Evolutionary conservation across 2,888 invertebrate species (phyloP).

Genomic region (Branchipolynoe longqiensis): DNA sequence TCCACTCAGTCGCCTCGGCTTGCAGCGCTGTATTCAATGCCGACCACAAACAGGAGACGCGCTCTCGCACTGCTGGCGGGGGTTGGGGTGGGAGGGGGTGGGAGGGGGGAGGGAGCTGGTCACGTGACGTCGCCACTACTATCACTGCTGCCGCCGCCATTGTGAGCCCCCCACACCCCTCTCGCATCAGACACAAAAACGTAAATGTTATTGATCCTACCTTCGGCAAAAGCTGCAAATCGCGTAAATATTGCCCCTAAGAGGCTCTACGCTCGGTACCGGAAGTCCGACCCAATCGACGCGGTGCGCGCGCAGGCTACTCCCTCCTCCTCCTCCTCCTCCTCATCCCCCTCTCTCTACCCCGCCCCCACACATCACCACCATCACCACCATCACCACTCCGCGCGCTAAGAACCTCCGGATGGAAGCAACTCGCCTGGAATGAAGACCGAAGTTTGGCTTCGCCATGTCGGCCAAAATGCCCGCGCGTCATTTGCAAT

Average conservation of each 20-base stretch:
- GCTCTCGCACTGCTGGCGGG: slow-evolving; percentile 3
- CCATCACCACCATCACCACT: no score
- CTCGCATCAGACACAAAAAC: slow-evolving; percentile 42
- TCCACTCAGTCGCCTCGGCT: slow-evolving; percentile 23
- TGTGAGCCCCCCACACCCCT: not conserved
- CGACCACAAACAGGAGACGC: slow-evolving; percentile 13
- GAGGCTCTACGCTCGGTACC: slow-evolving; percentile 30
- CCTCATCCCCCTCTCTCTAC: no score
- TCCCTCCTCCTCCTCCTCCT: no score
- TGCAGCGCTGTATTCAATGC: slow-evolving; percentile 28
- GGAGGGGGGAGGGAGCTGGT: no score
- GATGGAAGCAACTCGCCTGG: slow-evolving; percentile 6
- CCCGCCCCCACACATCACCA: no score
- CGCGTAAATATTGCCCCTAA: slow-evolving; percentile 54
- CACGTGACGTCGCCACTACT: not conserved
- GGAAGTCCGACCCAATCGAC: slow-evolving; percentile 14
- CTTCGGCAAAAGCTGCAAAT: slow-evolving; percentile 32
- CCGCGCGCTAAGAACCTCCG: slow-evolving; percentile 20
- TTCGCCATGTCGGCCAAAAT: slow-evolving; percentile 18
- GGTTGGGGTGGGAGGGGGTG: no score
- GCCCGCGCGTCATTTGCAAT: slow-evolving; percentile 24
- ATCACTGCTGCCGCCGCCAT: not conserved
- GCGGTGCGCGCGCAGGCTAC: slow-evolving; percentile 1
- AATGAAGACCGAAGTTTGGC: slow-evolving; percentile 18
- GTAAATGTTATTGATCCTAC: slow-evolving; percentile 51